Percentiles rank a stretch among this genome's conserved stretches.
These are phyloP conservation scores for Atethmia centrago DNA, from an alignment of 2,888 invertebrate genomes.

Conservation along the genomic window DNA sequence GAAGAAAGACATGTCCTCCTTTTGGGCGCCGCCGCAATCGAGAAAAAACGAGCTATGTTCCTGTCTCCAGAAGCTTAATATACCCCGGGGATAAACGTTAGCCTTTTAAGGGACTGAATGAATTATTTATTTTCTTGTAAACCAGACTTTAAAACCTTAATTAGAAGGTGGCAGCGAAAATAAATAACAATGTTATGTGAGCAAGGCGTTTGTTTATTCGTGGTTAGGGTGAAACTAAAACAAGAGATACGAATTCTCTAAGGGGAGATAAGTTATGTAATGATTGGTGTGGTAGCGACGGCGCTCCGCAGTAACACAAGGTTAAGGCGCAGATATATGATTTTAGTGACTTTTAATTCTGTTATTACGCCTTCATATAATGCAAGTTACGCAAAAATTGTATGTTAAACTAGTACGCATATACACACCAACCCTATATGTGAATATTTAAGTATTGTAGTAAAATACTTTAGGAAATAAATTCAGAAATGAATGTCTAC, in stretches of 20 bases:
- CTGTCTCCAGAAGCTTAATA: constrained; percentile 34
- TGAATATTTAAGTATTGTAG: too few species aligned
- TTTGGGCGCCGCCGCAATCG: too few species aligned
- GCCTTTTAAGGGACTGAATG: constrained; percentile 28
- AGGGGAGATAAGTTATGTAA: constrained; percentile 16
- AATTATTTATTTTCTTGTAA: constrained; percentile 57
- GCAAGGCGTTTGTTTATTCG: constrained; percentile 3
- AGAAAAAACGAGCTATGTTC: constrained; percentile 5
- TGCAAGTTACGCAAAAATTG: too few species aligned
- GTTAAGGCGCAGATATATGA: too few species aligned
- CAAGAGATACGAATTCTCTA: constrained; percentile 7
- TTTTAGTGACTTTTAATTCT: too few species aligned
- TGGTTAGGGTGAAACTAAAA: constrained; percentile 24
- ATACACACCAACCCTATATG: too few species aligned
- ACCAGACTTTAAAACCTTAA: constrained; percentile 52
- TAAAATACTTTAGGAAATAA: too few species aligned
- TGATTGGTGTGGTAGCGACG: not conserved
- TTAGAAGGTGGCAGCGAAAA: constrained; percentile 38
- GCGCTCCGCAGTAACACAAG: not conserved
- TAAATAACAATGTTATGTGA: constrained; percentile 43
- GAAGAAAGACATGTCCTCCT: not conserved
- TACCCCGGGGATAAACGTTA: constrained; percentile 13
- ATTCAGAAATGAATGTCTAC: too few species aligned
- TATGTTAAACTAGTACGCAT: too few species aligned
- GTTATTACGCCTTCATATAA: too few species aligned